Percentiles rank a stretch among this genome's conserved stretches.
These are phyloP conservation scores for Aphodius sticticus DNA, from an alignment of 2,888 invertebrate genomes.

Conservation along the genomic window DNA sequence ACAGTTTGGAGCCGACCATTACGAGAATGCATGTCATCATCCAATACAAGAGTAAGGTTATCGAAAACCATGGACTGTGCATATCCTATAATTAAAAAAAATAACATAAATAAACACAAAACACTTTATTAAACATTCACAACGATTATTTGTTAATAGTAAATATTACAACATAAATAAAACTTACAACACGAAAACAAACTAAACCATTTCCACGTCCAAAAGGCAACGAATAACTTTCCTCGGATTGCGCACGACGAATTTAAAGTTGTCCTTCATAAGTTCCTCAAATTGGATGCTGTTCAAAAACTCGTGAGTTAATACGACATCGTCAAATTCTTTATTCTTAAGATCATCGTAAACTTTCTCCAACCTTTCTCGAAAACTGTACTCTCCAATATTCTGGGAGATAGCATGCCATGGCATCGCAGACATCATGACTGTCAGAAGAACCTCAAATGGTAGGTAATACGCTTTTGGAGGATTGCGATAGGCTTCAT, in stretches of 20 bases:
- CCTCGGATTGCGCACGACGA: slow-evolving; percentile 47
- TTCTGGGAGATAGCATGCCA: slow-evolving; percentile 52
- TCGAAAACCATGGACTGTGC: too few species aligned
- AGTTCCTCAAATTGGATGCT: slow-evolving; percentile 46
- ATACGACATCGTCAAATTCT: slow-evolving; percentile 50
- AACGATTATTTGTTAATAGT: background rate
- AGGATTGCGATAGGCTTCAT: slow-evolving; percentile 35
- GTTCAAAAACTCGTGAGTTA: slow-evolving; percentile 53
- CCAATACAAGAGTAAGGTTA: too few species aligned
- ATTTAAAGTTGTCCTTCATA: slow-evolving; percentile 47
- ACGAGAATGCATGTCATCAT: too few species aligned
- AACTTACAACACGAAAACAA: background rate
- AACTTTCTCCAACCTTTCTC: slow-evolving; percentile 50
- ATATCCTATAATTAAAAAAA: too few species aligned
- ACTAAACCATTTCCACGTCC: slow-evolving; percentile 5
- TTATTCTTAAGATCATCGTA: slow-evolving; percentile 48
- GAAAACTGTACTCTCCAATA: slow-evolving; percentile 49
- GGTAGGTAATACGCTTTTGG: slow-evolving; percentile 48
- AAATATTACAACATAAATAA: slow-evolving; percentile 8
- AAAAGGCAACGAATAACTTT: slow-evolving; percentile 37
- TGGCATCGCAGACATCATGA: slow-evolving; percentile 50
- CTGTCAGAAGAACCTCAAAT: slow-evolving; percentile 50
- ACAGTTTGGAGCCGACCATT: too few species aligned
- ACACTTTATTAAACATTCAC: background rate
- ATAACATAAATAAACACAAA: too few species aligned